Conservation (phyloP, 2,113 vertebrate species). For the Pygoscelis antarcticus region DNA sequence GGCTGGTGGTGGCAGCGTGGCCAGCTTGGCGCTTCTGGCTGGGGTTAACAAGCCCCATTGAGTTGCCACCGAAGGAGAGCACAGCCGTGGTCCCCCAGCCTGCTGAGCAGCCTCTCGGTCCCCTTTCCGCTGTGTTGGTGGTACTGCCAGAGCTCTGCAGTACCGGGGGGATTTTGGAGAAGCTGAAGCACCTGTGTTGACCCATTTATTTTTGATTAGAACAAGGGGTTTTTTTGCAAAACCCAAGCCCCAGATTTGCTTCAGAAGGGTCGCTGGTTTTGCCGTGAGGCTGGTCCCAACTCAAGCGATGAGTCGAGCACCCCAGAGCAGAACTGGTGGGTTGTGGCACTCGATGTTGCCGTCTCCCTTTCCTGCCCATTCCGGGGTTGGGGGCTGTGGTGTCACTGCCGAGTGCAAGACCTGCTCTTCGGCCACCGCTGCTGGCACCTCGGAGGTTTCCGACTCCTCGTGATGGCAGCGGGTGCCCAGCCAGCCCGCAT, state of each 20-base stretch:
- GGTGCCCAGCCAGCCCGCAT: background rate
- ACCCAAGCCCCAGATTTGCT: background rate
- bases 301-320: fast-evolving
- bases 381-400: background rate
- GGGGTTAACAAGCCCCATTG: background rate
- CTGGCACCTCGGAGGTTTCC: background rate
- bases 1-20: background rate
- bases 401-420: background rate
- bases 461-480: fast-evolving
- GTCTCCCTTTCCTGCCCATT: fast-evolving
- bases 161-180: background rate
- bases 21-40: background rate
- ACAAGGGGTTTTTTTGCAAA: background rate
- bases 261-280: background rate
- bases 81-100: background rate
- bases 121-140: background rate
- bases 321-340: background rate
- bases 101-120: background rate
- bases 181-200: background rate
- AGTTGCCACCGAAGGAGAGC: background rate
- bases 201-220: background rate
- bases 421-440: background rate
- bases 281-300: fast-evolving
- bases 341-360: background rate
- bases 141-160: background rate